Percentiles rank a stretch among this genome's conserved stretches.
Evolutionary conservation across 2,888 invertebrate species (phyloP).

Genomic region (Nemoura dubitans): DNA sequence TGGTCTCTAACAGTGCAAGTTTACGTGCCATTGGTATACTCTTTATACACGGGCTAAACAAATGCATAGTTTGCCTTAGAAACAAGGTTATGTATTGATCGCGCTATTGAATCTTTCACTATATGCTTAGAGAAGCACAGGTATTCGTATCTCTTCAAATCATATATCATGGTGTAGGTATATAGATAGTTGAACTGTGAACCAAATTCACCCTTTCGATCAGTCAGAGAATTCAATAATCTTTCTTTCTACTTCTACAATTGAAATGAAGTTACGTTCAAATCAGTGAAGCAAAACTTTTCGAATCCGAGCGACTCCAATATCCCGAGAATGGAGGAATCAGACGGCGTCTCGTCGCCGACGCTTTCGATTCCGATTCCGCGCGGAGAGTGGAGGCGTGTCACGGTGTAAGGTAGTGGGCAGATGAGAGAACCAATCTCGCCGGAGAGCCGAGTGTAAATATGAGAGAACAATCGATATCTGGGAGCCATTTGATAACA

Average conservation of each 20-base stretch:
- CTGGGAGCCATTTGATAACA: background rate
- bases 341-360: background rate
- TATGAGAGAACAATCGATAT: background rate
- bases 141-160: background rate
- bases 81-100: too few relatives aligned
- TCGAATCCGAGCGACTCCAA: background rate
- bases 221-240: constrained; percentile 12
- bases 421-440: background rate
- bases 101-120: background rate
- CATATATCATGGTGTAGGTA: background rate
- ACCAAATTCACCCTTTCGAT: background rate
- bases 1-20: background rate
- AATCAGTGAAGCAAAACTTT: background rate
- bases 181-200: background rate
- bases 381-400: background rate
- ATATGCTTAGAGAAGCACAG: background rate
- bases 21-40: background rate
- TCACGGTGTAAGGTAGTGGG: background rate
- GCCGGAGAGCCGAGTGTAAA: background rate
- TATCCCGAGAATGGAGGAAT: background rate
- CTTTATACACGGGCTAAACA: too few relatives aligned
- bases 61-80: too few relatives aligned
- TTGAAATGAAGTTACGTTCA: constrained; percentile 12
- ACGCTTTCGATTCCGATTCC: background rate
- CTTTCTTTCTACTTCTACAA: constrained; percentile 12